phyloP scores from a whole-genome alignment of 2,797 vertebrate genomes.

The Agapornis canus region DNA sequence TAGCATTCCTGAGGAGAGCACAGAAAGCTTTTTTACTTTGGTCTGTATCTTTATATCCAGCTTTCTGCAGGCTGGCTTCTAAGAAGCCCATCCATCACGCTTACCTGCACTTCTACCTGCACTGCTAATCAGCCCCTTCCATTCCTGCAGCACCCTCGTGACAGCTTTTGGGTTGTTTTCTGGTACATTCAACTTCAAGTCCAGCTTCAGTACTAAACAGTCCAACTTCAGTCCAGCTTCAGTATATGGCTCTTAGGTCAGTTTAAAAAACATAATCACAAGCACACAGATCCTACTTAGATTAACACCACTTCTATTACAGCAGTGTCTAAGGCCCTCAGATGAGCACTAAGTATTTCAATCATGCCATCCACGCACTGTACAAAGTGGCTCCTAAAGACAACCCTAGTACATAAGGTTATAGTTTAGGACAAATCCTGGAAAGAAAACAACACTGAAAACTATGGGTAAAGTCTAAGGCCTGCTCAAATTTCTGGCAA shows the following conservation, averaged over 20 bases:
- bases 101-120: background rate
- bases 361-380: accelerated
- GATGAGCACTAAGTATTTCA: background rate
- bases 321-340: background rate
- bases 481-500: background rate
- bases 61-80: background rate
- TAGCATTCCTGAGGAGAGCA: background rate
- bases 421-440: background rate
- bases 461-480: background rate
- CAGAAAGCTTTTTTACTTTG: background rate
- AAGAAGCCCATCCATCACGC: background rate
- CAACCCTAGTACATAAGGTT: background rate
- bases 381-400: background rate
- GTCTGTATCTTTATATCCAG: background rate
- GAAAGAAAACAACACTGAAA: background rate
- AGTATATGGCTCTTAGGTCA: background rate
- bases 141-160: background rate
- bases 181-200: background rate
- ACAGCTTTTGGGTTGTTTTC: background rate
- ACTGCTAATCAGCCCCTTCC: background rate
- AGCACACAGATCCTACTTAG: background rate
- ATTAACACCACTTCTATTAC: background rate
- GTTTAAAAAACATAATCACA: background rate
- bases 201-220: background rate
- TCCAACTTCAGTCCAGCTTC: background rate